These are phyloP conservation scores for Podocnemis expansa DNA, from an alignment of 2,113 vertebrate genomes.

Conservation along the genomic window DNA sequence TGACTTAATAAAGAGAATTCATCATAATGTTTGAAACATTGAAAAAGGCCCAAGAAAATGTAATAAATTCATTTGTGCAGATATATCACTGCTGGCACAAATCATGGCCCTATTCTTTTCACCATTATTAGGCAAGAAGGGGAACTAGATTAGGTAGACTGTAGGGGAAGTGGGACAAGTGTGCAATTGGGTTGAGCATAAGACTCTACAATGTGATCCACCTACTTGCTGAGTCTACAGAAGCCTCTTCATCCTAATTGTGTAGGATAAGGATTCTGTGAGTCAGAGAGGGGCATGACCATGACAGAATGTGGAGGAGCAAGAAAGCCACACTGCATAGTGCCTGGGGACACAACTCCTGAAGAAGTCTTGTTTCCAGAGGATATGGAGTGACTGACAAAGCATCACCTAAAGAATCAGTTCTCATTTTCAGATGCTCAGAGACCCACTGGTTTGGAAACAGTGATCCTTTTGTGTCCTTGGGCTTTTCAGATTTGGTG, in stretches of 20 bases:
- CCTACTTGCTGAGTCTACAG: background rate
- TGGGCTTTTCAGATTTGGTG: background rate
- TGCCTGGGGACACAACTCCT: fast-evolving
- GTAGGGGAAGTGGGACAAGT: background rate
- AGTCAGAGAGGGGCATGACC: fast-evolving
- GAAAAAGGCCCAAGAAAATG: background rate
- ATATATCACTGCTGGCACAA: background rate
- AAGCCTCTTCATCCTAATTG: background rate
- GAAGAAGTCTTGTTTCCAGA: background rate
- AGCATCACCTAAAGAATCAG: background rate
- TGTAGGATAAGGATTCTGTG: background rate
- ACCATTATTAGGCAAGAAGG: background rate
- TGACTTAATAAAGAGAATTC: background rate
- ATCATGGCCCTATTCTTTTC: background rate
- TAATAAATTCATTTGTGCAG: background rate
- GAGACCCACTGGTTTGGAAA: background rate
- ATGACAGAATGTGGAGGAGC: background rate
- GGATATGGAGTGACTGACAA: background rate
- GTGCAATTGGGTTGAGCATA: background rate
- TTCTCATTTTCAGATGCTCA: background rate
- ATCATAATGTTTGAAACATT: slow-evolving; percentile 1
- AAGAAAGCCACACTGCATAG: background rate
- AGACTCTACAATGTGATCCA: background rate
- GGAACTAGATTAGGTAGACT: background rate
- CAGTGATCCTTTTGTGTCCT: background rate